These are phyloP conservation scores for Rostratula benghalensis DNA, from an alignment of 2,113 vertebrate genomes.

Conservation along the genomic window DNA sequence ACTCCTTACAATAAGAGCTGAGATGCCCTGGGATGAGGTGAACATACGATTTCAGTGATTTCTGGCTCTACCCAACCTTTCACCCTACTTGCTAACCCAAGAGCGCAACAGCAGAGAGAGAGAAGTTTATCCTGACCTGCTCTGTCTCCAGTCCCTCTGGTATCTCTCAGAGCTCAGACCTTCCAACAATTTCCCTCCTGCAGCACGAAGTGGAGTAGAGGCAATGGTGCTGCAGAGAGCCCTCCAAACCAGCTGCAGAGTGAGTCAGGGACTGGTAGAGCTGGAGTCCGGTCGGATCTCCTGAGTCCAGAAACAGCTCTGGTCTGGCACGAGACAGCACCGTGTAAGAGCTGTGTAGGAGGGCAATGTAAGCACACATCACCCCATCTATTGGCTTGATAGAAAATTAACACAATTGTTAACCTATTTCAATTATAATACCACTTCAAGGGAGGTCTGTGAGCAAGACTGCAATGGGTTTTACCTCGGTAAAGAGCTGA, in stretches of 20 bases:
- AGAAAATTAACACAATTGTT: neutral
- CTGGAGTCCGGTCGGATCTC: neutral
- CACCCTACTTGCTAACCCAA: neutral
- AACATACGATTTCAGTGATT: neutral
- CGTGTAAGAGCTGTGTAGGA: rapidly evolving
- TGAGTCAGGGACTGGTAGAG: neutral
- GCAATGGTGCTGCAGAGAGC: neutral
- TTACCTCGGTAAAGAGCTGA: neutral
- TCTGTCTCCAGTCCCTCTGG: neutral
- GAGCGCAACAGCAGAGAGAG: neutral
- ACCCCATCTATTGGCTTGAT: neutral
- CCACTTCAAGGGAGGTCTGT: neutral
- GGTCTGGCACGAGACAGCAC: neutral
- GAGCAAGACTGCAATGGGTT: neutral
- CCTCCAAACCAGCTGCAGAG: neutral
- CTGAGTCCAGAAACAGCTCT: neutral
- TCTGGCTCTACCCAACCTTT: neutral
- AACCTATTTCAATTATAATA: neutral
- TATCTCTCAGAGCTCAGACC: neutral
- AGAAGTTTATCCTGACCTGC: neutral
- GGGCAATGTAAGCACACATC: neutral
- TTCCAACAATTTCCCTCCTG: neutral
- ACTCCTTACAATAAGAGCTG: neutral
- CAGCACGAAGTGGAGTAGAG: neutral
- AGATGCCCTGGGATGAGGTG: neutral